These are phyloP conservation scores for Turnix velox DNA, from an alignment of 2,113 vertebrate species.

Conservation along the genomic window DNA sequence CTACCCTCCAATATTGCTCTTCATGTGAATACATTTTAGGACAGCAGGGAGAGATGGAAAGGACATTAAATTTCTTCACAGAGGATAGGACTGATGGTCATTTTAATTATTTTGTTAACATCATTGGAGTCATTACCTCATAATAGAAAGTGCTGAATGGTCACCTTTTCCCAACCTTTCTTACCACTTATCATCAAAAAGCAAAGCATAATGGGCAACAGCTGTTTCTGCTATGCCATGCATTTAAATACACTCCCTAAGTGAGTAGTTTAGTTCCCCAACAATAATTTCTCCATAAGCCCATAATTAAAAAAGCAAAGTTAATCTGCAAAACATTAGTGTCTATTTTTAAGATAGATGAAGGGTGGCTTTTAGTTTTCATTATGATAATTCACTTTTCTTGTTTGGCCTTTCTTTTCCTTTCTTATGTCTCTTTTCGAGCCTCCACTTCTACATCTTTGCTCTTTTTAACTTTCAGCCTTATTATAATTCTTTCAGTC, in stretches of 20 bases:
- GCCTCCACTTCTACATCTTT: neutral
- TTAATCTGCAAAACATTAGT: slow-evolving; percentile 50
- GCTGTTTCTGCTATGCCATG: slow-evolving; percentile 34
- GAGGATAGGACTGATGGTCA: neutral
- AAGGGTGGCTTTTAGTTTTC: slow-evolving; percentile 33
- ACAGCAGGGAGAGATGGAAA: neutral
- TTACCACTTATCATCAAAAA: slow-evolving; percentile 50
- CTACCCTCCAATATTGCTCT: neutral
- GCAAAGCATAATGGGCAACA: slow-evolving; percentile 47
- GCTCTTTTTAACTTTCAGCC: neutral
- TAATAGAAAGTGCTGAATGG: slow-evolving; percentile 51
- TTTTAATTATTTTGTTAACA: slow-evolving; percentile 53
- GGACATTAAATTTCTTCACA: neutral
- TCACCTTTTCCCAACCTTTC: slow-evolving; percentile 59
- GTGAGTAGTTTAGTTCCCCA: slow-evolving; percentile 6
- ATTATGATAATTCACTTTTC: slow-evolving; percentile 40
- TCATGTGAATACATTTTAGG: slow-evolving; percentile 7
- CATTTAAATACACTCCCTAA: neutral
- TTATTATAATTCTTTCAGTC: neutral
- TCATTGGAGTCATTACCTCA: slow-evolving; percentile 30
- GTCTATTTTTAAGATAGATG: slow-evolving; percentile 42
- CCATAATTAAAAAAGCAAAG: slow-evolving; percentile 26
- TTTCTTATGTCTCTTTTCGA: neutral
- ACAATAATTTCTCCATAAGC: neutral
- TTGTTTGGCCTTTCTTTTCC: slow-evolving; percentile 23